Percentiles rank a stretch among this genome's conserved stretches.
Evolutionary conservation across 2,888 invertebrate species (phyloP).

Genomic region (Axea sp.): DNA sequence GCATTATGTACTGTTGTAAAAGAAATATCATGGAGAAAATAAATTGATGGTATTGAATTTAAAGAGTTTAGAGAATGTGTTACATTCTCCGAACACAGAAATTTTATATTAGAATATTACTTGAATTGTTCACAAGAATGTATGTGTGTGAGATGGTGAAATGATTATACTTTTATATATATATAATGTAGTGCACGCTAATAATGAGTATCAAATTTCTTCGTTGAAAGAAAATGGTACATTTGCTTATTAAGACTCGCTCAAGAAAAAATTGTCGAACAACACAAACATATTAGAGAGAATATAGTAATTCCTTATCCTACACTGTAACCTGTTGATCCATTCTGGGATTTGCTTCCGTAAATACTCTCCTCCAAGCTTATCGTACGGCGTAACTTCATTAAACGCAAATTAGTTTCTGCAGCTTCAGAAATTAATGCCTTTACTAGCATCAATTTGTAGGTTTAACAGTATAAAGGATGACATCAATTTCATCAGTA

Average conservation of each 20-base stretch:
- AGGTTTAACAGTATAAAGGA: constrained; percentile 45
- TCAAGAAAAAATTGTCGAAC: constrained; percentile 22
- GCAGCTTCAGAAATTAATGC: constrained; percentile 67
- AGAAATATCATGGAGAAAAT: too few relatives aligned
- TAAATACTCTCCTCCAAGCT: constrained; percentile 66
- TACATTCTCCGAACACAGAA: constrained; percentile 24
- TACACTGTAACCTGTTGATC: constrained; percentile 73
- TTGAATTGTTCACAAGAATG: background rate
- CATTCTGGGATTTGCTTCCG: constrained; percentile 70
- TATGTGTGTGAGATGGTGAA: constrained; percentile 3
- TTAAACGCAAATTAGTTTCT: constrained; percentile 69
- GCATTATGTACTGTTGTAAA: too few relatives aligned
- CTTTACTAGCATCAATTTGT: constrained; percentile 54
- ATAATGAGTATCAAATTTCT: constrained; percentile 49
- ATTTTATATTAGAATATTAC: constrained; percentile 18
- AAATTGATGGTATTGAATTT: constrained; percentile 1
- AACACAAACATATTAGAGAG: constrained; percentile 40
- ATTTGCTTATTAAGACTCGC: constrained; percentile 20
- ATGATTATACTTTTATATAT: constrained; percentile 1
- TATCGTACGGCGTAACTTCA: constrained; percentile 64
- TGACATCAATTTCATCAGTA: constrained; percentile 43
- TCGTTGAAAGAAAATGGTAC: constrained; percentile 2
- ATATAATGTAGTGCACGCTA: constrained; percentile 4
- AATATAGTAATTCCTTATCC: constrained; percentile 56
- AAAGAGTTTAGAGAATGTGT: background rate